These are phyloP conservation scores for Pterostichus niger DNA, from an alignment of 2,888 invertebrate species.

Conservation along the genomic window DNA sequence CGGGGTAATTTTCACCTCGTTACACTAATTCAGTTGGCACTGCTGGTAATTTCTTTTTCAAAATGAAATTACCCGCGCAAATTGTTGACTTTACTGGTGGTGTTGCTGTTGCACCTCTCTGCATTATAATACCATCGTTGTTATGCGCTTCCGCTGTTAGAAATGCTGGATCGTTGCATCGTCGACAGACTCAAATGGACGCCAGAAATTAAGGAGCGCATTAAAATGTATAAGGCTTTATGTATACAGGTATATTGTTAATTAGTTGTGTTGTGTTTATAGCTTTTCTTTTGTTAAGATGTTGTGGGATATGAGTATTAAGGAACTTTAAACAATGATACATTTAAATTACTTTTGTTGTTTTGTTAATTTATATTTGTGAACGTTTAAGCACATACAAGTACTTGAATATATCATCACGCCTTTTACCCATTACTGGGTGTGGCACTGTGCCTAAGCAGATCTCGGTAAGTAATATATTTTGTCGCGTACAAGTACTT, in stretches of 20 bases:
- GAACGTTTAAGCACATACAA: too few species aligned
- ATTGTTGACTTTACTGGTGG: constrained; percentile 4
- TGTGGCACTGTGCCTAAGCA: too few species aligned
- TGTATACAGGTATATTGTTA: constrained; percentile 17
- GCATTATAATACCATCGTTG: not conserved
- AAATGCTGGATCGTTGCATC: too few species aligned
- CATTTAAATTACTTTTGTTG: too few species aligned
- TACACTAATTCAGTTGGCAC: constrained; percentile 48
- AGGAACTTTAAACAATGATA: not conserved
- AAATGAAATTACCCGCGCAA: constrained; percentile 58
- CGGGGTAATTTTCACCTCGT: constrained; percentile 54
- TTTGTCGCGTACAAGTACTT: too few species aligned
- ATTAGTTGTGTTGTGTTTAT: constrained; percentile 34
- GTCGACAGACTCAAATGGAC: not conserved
- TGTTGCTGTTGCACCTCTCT: constrained; percentile 1
- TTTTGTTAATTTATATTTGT: too few species aligned
- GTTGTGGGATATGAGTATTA: not conserved
- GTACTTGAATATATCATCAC: too few species aligned
- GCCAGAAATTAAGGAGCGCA: constrained; percentile 16
- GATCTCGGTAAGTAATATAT: too few species aligned
- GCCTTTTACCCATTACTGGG: too few species aligned
- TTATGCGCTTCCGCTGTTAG: too few species aligned
- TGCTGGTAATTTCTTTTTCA: constrained; percentile 55
- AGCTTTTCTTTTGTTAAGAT: constrained; percentile 16
- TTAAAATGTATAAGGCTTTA: constrained; percentile 34